Base-by-base conservation (phyloP, 2,113 vertebrate genomes). In the Campylomormyrus tamandua region DNA sequence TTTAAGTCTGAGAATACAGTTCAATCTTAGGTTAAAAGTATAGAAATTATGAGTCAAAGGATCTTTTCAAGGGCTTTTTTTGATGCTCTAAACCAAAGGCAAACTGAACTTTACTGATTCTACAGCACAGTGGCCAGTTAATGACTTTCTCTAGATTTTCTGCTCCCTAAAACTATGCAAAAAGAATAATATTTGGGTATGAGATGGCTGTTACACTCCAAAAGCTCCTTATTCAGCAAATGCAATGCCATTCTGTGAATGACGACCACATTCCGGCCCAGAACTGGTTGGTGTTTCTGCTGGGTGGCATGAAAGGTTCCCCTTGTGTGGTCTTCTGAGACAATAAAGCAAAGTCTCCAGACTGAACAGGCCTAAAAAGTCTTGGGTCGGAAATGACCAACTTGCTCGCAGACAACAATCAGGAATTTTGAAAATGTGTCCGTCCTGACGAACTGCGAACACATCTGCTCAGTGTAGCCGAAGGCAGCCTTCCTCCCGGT, bases 101-200 rank as follows among this genome's bases (percentile, higher is more conserved):
- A 87, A 56, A 87, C n/a, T 31, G 50, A 27, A 49, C 50, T 87
- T 87, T 85, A 85, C 21, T 45, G 46, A 49, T 85, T 48, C 42
- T 46, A 45, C 46, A 85, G 46, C 19, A 24, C 24, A 46, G 45
- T 10, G 48, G 50, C 17, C 49, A 35, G 24, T 17, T 15, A 48
- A 53, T 87, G 1, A 35, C 48, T 1, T 87, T 87, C n/a, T 53
- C 13, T 7, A 52, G 19, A 52, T 87, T 21, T 56, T 53, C 85
- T 87, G 24, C 48, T 50, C n/a, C 27, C 85, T 19, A 27, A n/a
- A 87, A 87, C 84, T 88, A 49, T 70, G 31, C 48, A 77, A 90
- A 91, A 52, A 52, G 87, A 92, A 91, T 89, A 91, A 91, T 91
- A 92, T 92, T 91, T 87, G 66, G 90, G 89, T 83, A 42, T 56